Evolutionary conservation across 35 echinoderm and acorn worm species (phyloP).

Genomic region (Ptychodera flava): DNA sequence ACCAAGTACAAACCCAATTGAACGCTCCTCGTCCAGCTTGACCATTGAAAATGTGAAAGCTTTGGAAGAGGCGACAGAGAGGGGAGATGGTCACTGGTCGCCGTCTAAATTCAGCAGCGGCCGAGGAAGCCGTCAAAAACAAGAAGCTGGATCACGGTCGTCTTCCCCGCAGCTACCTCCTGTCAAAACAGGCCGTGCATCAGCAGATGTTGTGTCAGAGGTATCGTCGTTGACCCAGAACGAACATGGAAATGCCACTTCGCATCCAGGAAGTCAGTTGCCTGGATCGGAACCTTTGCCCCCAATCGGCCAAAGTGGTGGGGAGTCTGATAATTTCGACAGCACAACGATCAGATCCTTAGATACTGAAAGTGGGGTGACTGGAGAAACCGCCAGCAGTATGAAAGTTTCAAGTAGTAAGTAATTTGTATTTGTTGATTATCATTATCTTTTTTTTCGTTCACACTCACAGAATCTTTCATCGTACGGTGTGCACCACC

Average conservation of each 20-base stretch:
- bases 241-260: background rate
- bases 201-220: background rate
- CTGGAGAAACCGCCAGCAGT: too few species aligned
- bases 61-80: background rate
- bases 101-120: background rate
- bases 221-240: background rate
- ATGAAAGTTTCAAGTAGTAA: too few species aligned
- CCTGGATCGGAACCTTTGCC: background rate
- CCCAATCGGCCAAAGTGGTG: background rate
- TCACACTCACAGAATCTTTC: too few species aligned
- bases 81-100: background rate
- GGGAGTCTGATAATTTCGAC: too few species aligned
- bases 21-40: background rate
- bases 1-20: background rate
- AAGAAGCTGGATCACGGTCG: background rate
- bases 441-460: too few species aligned
- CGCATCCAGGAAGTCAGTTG: background rate
- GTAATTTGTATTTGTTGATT: too few species aligned
- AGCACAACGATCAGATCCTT: too few species aligned
- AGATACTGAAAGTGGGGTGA: too few species aligned
- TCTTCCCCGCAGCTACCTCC: background rate
- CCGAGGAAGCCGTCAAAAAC: background rate
- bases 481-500: too few species aligned
- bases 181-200: background rate
- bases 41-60: background rate